phyloP scores from a whole-genome alignment of 2,797 vertebrate genomes.

The Peromyscus melanophrys region DNA sequence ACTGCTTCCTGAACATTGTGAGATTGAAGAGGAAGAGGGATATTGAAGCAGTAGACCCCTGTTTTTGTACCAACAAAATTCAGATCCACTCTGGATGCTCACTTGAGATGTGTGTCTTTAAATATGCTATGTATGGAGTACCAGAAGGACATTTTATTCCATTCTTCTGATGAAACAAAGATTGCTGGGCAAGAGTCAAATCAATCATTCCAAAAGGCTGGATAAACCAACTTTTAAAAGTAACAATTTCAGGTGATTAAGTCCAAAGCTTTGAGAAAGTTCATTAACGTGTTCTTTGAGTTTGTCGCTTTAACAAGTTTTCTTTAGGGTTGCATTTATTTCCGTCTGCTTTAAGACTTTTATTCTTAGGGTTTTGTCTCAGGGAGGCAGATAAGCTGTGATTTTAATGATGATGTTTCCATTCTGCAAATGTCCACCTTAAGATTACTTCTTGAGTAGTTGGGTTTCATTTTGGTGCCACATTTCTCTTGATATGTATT shows the following conservation, averaged over 20 bases:
- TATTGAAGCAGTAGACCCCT: background rate
- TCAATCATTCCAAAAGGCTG: slow-evolving; percentile 46
- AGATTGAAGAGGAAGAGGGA: background rate
- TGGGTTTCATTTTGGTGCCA: background rate
- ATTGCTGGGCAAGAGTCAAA: slow-evolving; percentile 54
- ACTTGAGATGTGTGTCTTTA: slow-evolving; percentile 74
- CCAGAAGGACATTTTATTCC: slow-evolving; percentile 61
- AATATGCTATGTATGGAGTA: slow-evolving; percentile 51
- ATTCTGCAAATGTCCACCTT: background rate
- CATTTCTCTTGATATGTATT: slow-evolving; percentile 22
- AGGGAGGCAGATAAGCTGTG: background rate
- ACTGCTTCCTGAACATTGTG: slow-evolving; percentile 22
- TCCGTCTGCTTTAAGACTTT: slow-evolving; percentile 44
- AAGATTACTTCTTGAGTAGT: background rate
- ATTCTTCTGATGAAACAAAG: slow-evolving; percentile 59
- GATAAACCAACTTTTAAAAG: slow-evolving; percentile 42
- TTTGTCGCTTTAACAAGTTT: slow-evolving; percentile 7
- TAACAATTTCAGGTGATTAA: slow-evolving; percentile 45
- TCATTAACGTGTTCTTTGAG: slow-evolving; percentile 22
- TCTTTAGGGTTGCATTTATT: slow-evolving; percentile 6
- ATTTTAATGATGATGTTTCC: background rate
- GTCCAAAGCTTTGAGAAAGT: slow-evolving; percentile 10
- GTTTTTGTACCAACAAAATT: slow-evolving; percentile 34
- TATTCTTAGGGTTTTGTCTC: background rate
- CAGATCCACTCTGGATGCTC: slow-evolving; percentile 19